Evolutionary conservation across 2,888 invertebrate genomes (phyloP).

Genomic region (Eulithis testata): DNA sequence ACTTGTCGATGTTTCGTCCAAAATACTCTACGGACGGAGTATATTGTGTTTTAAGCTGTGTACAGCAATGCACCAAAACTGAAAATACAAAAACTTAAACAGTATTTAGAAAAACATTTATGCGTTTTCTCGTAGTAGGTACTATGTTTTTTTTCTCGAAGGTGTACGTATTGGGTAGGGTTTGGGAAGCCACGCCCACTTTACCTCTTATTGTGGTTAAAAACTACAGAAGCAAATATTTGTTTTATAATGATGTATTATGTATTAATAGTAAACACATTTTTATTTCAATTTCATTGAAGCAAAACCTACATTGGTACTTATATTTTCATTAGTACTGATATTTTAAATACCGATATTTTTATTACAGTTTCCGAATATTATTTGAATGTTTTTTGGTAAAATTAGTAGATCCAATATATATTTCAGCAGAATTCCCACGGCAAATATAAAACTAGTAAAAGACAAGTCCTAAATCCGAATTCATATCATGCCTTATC

Average conservation of each 20-base stretch:
- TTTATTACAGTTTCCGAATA: no score
- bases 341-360: no score
- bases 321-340: no score
- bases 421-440: slow-evolving; percentile 50
- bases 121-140: no score
- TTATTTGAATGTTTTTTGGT: slow-evolving; percentile 4
- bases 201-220: no score
- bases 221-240: no score
- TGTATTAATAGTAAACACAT: no score
- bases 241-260: no score
- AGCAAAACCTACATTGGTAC: no score
- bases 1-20: slow-evolving; percentile 74
- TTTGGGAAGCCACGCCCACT: slow-evolving; percentile 8
- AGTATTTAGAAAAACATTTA: slow-evolving; percentile 3
- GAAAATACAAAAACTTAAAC: slow-evolving; percentile 20
- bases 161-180: slow-evolving; percentile 2
- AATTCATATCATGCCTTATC: slow-evolving; percentile 67
- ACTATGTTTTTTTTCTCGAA: not conserved
- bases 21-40: slow-evolving; percentile 58
- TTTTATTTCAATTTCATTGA: no score
- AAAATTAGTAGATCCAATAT: slow-evolving; percentile 32
- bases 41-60: slow-evolving; percentile 68
- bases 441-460: slow-evolving; percentile 48
- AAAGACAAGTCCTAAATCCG: slow-evolving; percentile 60
- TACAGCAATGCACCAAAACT: slow-evolving; percentile 44